Base-by-base conservation (phyloP, 2,797 vertebrate species). In the Octomys mimax region DNA sequence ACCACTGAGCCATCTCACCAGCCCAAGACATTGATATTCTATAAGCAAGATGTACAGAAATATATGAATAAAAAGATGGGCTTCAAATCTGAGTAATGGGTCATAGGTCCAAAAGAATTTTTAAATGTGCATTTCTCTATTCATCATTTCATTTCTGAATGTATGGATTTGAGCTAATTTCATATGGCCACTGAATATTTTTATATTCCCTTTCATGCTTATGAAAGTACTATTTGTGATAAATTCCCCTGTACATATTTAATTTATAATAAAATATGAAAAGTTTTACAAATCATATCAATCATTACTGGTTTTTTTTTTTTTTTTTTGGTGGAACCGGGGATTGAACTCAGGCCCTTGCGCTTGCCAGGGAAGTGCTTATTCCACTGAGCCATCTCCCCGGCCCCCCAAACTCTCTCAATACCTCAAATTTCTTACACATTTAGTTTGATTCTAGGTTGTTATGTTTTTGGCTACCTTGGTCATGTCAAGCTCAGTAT, bases 391-490 rank as follows among this genome's bases (percentile, higher is more conserved):
- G n/a, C n/a, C n/a, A n/a, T n/a, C n/a, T n/a, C n/a, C n/a, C n/a
- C n/a, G n/a, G n/a, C n/a, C n/a, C n/a, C n/a, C n/a, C n/a, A 39
- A 39, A 39, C 39, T 39, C 39, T 39, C 14, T 82, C 11, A 13
- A 42, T 73, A 68, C 42, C 42, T 90, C 36, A 11, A 5, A 49
- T 75, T 94, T 96, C 49, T 92, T 78, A 13, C 87, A 62, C 2
- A 94, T 71, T 26, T 79, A 80, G 10, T 84, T 93, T 87, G 61
- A 95, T 96, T 84, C 31, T 24, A 87, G 21, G 19, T 87, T 92
- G 64, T 82, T 33, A 93, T 36, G 5, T 82, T 95, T 94, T 61
- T n/a, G 66, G 93, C 33, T 89, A 70, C 3, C 10, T 1, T 75
- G 21, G 2, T 57, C 66, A 18, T 5, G 66, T 77, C 57, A 75